phyloP scores from a whole-genome alignment of 2,888 invertebrate genomes.

The Pomacea canaliculata region DNA sequence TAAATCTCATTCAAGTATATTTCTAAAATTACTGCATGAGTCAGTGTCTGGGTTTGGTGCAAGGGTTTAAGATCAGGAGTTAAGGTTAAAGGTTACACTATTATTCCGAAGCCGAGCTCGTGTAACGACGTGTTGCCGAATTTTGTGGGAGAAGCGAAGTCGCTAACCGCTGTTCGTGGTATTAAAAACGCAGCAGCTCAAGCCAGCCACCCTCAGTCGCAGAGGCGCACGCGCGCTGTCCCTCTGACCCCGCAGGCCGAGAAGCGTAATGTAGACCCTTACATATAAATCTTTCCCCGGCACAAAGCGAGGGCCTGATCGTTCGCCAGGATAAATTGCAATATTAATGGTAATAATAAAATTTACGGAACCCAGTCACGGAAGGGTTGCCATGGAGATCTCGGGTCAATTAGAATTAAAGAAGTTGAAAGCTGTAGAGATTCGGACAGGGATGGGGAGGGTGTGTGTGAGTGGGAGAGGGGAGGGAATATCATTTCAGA shows the following conservation, averaged over 20 bases:
- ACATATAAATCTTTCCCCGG: constrained; percentile 24
- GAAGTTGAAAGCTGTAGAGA: constrained; percentile 29
- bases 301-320: constrained; percentile 23
- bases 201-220: neutral
- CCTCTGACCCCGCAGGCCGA: constrained; percentile 2
- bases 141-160: no score
- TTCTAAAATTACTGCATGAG: no score
- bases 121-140: no score
- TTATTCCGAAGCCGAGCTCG: no score
- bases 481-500: neutral
- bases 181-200: constrained; percentile 20
- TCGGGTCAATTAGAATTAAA: constrained; percentile 38
- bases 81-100: no score
- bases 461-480: no score
- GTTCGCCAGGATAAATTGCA: constrained; percentile 33
- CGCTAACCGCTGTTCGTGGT: neutral
- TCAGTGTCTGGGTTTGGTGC: no score
- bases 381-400: constrained; percentile 36
- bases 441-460: no score
- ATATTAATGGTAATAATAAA: constrained; percentile 41
- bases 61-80: no score
- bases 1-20: no score
- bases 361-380: constrained; percentile 39
- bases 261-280: constrained; percentile 24
- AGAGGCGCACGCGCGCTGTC: no score